phyloP scores from a whole-genome alignment of 1,140 invertebrate genomes.

The Microplitis mediator region DNA sequence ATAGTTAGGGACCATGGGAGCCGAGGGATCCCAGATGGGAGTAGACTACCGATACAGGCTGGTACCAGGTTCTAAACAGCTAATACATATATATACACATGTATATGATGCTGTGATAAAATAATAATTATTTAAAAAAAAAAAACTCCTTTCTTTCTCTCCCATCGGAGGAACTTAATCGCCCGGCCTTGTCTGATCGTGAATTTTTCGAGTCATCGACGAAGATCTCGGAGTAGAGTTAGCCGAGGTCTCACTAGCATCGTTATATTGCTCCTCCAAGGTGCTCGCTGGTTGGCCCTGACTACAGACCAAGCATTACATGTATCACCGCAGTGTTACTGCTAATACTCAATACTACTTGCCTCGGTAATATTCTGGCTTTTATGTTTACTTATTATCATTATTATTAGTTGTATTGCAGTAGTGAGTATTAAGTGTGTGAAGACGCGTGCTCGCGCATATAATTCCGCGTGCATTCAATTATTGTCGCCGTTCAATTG shows the following conservation, averaged over 20 bases:
- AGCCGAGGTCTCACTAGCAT: slow-evolving; percentile 40
- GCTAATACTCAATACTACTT: too few relatives aligned
- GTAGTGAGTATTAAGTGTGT: too few relatives aligned
- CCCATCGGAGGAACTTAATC: background rate
- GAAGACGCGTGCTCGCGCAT: slow-evolving; percentile 12
- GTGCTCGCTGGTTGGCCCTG: slow-evolving; percentile 47
- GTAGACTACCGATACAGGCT: too few relatives aligned
- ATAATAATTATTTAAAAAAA: background rate
- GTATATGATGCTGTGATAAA: too few relatives aligned
- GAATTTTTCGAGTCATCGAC: slow-evolving; percentile 32
- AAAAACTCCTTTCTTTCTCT: slow-evolving; percentile 11
- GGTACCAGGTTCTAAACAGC: too few relatives aligned
- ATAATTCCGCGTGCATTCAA: slow-evolving; percentile 15
- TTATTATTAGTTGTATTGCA: too few relatives aligned
- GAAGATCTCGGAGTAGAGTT: slow-evolving; percentile 30
- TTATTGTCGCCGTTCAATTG: slow-evolving; percentile 10
- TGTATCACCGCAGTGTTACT: background rate
- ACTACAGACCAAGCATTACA: slow-evolving; percentile 25
- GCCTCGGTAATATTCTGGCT: too few relatives aligned
- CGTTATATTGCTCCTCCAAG: slow-evolving; percentile 47
- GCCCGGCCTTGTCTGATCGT: slow-evolving; percentile 8
- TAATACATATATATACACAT: too few relatives aligned
- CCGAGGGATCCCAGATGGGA: too few relatives aligned
- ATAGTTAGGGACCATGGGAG: too few relatives aligned
- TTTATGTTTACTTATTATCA: too few relatives aligned